These are phyloP conservation scores for Hydraecia micacea DNA, from an alignment of 2,888 invertebrate species.

Conservation along the genomic window DNA sequence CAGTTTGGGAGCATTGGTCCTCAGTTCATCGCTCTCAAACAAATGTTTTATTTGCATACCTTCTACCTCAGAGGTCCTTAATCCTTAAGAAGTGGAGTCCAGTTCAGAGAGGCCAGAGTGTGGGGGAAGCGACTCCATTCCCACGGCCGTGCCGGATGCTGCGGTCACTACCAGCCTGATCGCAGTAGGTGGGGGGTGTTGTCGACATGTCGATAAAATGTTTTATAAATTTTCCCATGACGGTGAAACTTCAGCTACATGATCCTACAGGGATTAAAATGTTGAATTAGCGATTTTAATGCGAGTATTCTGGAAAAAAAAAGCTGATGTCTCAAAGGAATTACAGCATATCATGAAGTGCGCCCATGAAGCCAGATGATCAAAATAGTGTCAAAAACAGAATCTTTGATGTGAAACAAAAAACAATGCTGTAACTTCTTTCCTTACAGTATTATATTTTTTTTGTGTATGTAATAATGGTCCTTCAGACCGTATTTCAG, in stretches of 20 bases:
- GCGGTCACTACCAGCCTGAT: constrained; percentile 80
- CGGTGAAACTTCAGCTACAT: not conserved
- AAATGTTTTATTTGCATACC: constrained; percentile 43
- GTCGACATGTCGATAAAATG: constrained; percentile 54
- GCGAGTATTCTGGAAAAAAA: not conserved
- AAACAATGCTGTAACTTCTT: not conserved
- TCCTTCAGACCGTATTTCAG: too few relatives aligned
- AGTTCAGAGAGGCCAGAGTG: constrained; percentile 59
- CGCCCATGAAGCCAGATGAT: not conserved
- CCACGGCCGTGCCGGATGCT: constrained; percentile 83
- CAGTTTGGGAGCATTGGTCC: not conserved
- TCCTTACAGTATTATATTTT: not conserved
- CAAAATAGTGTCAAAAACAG: not conserved
- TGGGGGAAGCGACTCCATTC: constrained; percentile 79
- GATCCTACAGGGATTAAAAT: not conserved
- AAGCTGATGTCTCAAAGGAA: not conserved
- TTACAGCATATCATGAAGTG: not conserved
- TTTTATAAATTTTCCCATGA: not conserved
- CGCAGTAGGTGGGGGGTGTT: constrained; percentile 42
- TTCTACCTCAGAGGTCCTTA: constrained; percentile 47
- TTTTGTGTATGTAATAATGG: not conserved
- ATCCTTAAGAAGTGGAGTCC: constrained; percentile 59
- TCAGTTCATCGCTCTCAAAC: constrained; percentile 24
- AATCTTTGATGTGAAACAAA: not conserved
- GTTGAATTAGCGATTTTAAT: not conserved